These are phyloP conservation scores for Callionymus lyra DNA, from an alignment of 2,113 vertebrate species.

Conservation along the genomic window DNA sequence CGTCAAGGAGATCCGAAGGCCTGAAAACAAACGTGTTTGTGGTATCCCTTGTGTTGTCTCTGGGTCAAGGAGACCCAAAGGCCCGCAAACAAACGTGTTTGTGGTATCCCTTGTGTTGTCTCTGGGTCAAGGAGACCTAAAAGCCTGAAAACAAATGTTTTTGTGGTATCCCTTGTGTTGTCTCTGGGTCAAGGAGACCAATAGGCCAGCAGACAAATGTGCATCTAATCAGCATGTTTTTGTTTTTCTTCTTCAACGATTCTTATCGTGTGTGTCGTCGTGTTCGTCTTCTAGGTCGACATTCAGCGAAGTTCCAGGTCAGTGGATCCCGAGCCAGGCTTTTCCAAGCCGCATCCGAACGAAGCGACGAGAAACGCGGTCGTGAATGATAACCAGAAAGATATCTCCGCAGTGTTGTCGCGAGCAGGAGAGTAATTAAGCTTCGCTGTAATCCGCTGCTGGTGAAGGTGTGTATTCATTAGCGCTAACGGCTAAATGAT, in stretches of 20 bases:
- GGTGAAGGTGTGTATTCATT: constrained; percentile 14
- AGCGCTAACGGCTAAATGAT: constrained; percentile 10
- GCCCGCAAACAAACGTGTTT: too few relatives aligned
- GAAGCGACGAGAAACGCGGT: constrained; percentile 32
- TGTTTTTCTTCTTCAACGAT: constrained; percentile 25
- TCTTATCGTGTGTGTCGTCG: constrained; percentile 38
- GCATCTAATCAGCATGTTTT: constrained; percentile 33
- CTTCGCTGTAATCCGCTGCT: constrained; percentile 30
- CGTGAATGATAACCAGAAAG: constrained; percentile 35
- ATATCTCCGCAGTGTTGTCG: too few relatives aligned
- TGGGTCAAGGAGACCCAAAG: too few relatives aligned
- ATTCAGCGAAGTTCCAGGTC: constrained; percentile 49
- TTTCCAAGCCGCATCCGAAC: constrained; percentile 36
- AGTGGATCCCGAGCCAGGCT: constrained; percentile 36
- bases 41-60: too few relatives aligned
- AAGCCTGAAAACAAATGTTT: too few relatives aligned
- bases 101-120: too few relatives aligned
- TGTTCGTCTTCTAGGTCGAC: constrained; percentile 32
- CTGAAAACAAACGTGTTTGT: too few relatives aligned
- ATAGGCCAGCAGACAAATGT: too few relatives aligned
- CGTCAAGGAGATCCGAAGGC: too few relatives aligned
- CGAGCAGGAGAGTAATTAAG: constrained; percentile 21
- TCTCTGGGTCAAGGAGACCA: too few relatives aligned
- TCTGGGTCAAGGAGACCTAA: too few relatives aligned
- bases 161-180: too few relatives aligned